Evolutionary conservation across 2,888 invertebrate genomes (phyloP).

Genomic region (Tipula helvola): DNA sequence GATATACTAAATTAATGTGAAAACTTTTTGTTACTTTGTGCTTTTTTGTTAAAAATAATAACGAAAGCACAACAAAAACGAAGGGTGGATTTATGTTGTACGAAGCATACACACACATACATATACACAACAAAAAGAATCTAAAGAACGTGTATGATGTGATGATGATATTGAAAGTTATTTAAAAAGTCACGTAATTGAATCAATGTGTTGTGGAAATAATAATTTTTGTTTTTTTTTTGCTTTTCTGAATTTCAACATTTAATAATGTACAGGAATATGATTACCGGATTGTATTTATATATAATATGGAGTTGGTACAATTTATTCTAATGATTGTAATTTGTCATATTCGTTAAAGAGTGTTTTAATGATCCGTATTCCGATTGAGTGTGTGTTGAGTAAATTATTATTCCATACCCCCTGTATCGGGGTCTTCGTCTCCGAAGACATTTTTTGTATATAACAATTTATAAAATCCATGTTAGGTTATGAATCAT

Average conservation of each 20-base stretch:
- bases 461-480: background rate
- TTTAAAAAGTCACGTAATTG: background rate
- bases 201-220: constrained; percentile 4
- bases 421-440: background rate
- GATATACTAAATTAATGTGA: background rate
- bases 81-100: background rate
- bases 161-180: constrained; percentile 4
- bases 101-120: too few species aligned
- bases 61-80: background rate
- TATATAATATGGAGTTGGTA: too few species aligned
- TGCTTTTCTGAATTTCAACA: background rate
- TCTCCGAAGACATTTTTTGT: background rate
- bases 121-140: background rate
- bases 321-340: background rate
- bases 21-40: background rate
- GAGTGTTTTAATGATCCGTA: background rate
- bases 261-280: background rate
- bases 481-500: background rate
- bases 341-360: background rate
- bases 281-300: background rate
- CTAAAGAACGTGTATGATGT: background rate
- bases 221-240: background rate
- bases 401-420: background rate
- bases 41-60: background rate
- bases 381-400: background rate